Conservation (phyloP, 2,888 invertebrate genomes). For the Luffia ferchaultella region DNA sequence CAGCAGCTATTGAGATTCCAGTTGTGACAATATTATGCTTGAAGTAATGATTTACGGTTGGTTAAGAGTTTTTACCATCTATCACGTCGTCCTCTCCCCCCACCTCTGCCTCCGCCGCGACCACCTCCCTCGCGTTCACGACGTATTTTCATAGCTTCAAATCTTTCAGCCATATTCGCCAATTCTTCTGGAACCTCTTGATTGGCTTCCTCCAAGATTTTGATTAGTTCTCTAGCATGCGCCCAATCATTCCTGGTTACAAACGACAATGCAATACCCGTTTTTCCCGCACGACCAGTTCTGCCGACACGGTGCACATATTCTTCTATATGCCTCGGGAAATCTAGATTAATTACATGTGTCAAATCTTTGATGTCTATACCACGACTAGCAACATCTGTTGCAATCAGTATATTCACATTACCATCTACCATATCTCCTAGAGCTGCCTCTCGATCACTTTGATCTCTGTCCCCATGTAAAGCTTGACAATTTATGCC, state of each 20-base stretch:
- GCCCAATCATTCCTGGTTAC: slow-evolving; percentile 85
- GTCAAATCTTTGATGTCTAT: slow-evolving; percentile 90
- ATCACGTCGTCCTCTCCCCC: slow-evolving; percentile 26
- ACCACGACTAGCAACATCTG: slow-evolving; percentile 95
- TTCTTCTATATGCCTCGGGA: slow-evolving; percentile 93
- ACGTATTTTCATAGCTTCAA: slow-evolving; percentile 72
- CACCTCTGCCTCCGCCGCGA: slow-evolving; percentile 36
- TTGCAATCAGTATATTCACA: slow-evolving; percentile 87
- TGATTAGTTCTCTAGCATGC: slow-evolving; percentile 81
- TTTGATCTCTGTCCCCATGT: slow-evolving; percentile 89
- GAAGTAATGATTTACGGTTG: no score
- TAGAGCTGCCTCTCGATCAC: slow-evolving; percentile 82
- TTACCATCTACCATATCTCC: slow-evolving; percentile 82
- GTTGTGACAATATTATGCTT: no score
- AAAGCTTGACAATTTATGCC: slow-evolving; percentile 80
- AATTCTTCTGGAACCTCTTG: slow-evolving; percentile 85
- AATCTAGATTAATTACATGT: slow-evolving; percentile 93
- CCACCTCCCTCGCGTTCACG: slow-evolving; percentile 61
- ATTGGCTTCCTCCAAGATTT: slow-evolving; percentile 85
- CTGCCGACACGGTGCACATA: slow-evolving; percentile 97
- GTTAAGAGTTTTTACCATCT: not conserved
- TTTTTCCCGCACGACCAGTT: slow-evolving; percentile 90
- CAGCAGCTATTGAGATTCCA: no score
- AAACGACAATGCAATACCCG: slow-evolving; percentile 84
- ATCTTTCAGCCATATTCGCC: slow-evolving; percentile 78